These are phyloP conservation scores for Phrixothrix hirtus DNA, from an alignment of 2,888 invertebrate genomes.

Conservation along the genomic window DNA sequence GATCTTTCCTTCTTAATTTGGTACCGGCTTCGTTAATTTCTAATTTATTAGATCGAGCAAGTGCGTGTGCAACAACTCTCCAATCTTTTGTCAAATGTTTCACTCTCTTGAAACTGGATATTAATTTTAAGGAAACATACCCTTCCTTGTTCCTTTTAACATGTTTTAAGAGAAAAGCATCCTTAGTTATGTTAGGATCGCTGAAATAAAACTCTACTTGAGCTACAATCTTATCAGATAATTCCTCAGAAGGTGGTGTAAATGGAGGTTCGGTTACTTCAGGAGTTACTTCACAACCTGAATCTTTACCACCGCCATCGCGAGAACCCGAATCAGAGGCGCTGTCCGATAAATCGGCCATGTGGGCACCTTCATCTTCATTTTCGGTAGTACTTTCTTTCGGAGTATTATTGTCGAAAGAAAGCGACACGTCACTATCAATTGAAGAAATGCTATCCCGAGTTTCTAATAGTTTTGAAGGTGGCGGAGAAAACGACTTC, in stretches of 20 bases:
- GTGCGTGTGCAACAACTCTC: constrained; percentile 86
- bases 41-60: constrained; percentile 75
- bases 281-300: constrained; percentile 67
- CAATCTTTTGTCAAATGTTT: constrained; percentile 94
- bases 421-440: constrained; percentile 64
- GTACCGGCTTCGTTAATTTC: constrained; percentile 91
- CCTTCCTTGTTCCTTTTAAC: constrained; percentile 94
- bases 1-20: constrained; percentile 82
- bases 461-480: constrained; percentile 61
- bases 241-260: constrained; percentile 72
- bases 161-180: constrained; percentile 93
- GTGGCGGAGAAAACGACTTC: constrained; percentile 46
- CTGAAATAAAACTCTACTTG: constrained; percentile 97
- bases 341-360: constrained; percentile 68
- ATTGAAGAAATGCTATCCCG: constrained; percentile 65
- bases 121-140: constrained; percentile 90
- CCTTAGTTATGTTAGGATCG: constrained; percentile 92
- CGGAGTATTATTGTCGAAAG: constrained; percentile 56
- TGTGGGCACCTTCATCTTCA: constrained; percentile 65
- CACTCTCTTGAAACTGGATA: constrained; percentile 93
- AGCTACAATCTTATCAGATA: constrained; percentile 76
- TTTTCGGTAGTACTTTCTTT: constrained; percentile 38
- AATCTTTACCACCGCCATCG: constrained; percentile 68
- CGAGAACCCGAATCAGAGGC: constrained; percentile 67
- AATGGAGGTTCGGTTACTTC: constrained; percentile 63